Evolutionary conservation across 92 coral and sea anemone species (phyloP).

Genomic region (Hydrozoanthus gracilis): DNA sequence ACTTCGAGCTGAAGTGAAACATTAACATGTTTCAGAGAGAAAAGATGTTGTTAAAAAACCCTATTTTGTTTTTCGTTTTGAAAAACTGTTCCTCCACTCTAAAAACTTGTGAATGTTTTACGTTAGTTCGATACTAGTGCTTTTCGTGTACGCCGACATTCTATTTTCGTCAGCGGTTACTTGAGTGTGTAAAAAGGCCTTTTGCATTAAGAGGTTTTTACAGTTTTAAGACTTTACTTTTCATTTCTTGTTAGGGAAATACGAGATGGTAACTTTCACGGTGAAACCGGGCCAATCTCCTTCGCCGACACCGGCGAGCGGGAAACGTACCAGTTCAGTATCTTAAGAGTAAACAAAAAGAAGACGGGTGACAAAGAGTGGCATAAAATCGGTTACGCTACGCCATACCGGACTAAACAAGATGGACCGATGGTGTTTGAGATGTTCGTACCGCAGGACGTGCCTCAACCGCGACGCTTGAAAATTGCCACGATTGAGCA

Average conservation of each 20-base stretch:
- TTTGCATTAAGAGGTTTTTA: background rate
- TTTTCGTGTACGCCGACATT: too few species aligned
- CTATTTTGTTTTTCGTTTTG: too few species aligned
- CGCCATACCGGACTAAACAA: conserved; percentile 17
- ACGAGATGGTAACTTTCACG: conserved; percentile 29
- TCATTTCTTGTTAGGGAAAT: conserved; percentile 59
- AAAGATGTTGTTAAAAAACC: too few species aligned
- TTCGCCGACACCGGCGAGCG: conserved; percentile 69
- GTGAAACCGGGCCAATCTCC: conserved; percentile 77
- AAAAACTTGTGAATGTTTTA: too few species aligned
- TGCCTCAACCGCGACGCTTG: conserved; percentile 81
- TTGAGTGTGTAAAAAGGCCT: too few species aligned
- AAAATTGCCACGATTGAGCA: conserved; percentile 78
- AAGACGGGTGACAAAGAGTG: conserved; percentile 57
- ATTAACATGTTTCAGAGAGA: too few species aligned
- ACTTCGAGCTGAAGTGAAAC: too few species aligned
- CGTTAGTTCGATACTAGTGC: too few species aligned
- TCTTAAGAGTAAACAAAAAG: conserved; percentile 49
- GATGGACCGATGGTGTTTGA: conserved; percentile 60
- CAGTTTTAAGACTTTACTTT: background rate
- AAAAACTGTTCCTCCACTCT: too few species aligned
- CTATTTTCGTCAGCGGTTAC: too few species aligned
- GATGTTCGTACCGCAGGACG: conserved; percentile 64
- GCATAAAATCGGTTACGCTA: conserved; percentile 62
- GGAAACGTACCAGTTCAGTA: conserved; percentile 56